These are phyloP conservation scores for Lethenteron camtschaticum DNA, from an alignment of 2,113 vertebrate genomes.

Conservation along the genomic window DNA sequence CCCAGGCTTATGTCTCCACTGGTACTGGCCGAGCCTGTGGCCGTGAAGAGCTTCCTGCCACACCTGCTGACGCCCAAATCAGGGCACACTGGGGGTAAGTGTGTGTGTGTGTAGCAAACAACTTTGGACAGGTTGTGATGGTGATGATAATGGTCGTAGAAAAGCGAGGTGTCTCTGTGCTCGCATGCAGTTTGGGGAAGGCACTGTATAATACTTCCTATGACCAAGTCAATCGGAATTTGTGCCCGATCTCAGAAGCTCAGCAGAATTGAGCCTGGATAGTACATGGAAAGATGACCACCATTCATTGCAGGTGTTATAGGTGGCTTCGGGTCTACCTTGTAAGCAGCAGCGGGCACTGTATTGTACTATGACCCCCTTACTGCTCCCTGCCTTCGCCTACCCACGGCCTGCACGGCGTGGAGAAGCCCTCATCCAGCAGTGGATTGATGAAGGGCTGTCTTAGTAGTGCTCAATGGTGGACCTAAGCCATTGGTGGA, in stretches of 20 bases:
- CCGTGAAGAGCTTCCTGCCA: constrained; percentile 91
- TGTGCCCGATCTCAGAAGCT: background rate
- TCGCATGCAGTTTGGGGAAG: background rate
- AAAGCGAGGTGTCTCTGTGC: background rate
- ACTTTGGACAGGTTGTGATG: background rate
- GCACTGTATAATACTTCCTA: background rate
- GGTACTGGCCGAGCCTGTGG: constrained; percentile 79
- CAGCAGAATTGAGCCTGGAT: too few species aligned
- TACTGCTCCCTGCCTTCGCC: too few species aligned
- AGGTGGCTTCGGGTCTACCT: too few species aligned
- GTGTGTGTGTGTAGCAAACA: background rate
- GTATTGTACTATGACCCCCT: too few species aligned
- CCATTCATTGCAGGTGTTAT: too few species aligned
- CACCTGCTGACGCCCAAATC: constrained; percentile 72
- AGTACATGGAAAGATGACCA: too few species aligned
- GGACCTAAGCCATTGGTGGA: too few species aligned
- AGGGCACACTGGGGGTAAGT: constrained; percentile 25
- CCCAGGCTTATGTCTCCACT: constrained; percentile 69
- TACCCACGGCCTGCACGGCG: too few species aligned
- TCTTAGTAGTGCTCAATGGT: too few species aligned
- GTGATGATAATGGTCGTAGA: background rate
- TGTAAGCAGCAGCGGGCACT: too few species aligned
- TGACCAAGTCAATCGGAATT: background rate
- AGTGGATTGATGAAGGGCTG: too few species aligned
- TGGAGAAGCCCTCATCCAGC: too few species aligned